These are phyloP conservation scores for Dermochelys coriacea DNA, from an alignment of 2,797 vertebrate genomes.

Conservation along the genomic window DNA sequence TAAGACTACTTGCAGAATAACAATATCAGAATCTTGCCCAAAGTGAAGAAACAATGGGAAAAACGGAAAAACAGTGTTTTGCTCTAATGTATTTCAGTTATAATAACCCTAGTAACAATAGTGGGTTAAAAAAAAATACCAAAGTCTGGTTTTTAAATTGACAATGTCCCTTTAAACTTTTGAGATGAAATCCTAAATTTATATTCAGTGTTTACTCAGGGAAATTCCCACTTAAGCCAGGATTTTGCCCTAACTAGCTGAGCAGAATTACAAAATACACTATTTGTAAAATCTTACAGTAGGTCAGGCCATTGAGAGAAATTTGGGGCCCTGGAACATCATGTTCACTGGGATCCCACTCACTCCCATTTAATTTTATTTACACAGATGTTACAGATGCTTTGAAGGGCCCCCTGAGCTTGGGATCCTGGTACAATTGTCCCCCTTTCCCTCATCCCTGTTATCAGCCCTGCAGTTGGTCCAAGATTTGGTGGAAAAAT, in stretches of 20 bases:
- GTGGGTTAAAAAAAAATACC: not conserved
- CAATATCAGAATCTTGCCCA: not conserved
- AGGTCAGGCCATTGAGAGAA: too few relatives aligned
- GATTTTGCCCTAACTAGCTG: not conserved
- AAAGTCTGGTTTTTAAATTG: not conserved
- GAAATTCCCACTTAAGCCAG: not conserved
- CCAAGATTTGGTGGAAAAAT: not conserved
- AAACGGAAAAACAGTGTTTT: not conserved
- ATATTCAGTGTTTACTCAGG: not conserved
- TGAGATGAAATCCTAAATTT: not conserved
- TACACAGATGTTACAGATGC: too few relatives aligned
- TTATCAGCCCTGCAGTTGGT: too few relatives aligned
- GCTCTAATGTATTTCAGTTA: not conserved
- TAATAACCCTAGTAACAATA: not conserved
- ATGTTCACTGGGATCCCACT: too few relatives aligned
- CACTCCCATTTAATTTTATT: too few relatives aligned
- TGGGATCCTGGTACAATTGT: too few relatives aligned
- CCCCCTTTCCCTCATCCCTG: too few relatives aligned
- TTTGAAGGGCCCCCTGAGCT: too few relatives aligned
- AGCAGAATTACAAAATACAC: not conserved
- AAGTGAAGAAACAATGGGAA: not conserved
- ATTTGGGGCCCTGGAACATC: too few relatives aligned
- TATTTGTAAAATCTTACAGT: not conserved
- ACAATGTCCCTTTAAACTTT: not conserved
- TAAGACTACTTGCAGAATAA: not conserved